Conservation (phyloP, 2,797 vertebrate species). For the Podargus strigoides region DNA sequence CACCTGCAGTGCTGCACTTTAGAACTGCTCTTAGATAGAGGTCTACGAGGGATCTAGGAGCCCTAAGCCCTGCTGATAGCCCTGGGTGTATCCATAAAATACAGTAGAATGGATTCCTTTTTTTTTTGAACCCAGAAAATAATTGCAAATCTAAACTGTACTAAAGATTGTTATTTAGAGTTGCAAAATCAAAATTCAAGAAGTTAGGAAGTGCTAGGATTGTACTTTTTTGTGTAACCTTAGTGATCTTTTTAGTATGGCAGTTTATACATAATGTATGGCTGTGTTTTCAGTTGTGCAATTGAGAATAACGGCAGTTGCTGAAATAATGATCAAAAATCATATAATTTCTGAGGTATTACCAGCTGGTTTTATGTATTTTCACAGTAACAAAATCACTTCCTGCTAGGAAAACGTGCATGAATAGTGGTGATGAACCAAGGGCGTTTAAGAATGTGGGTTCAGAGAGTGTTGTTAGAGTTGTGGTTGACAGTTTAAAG, state of each 20-base stretch:
- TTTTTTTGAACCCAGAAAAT: not conserved
- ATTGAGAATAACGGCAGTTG: not conserved
- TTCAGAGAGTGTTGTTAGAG: not conserved
- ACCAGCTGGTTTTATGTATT: not conserved
- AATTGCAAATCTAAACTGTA: not conserved
- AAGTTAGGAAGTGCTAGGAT: not conserved
- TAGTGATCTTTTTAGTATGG: not conserved
- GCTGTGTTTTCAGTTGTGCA: not conserved
- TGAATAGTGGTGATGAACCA: not conserved
- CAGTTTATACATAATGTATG: rapidly evolving
- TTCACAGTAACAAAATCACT: not conserved
- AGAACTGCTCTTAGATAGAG: not conserved
- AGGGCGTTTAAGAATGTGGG: not conserved
- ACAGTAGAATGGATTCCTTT: not conserved
- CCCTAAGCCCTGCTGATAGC: not conserved
- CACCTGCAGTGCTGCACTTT: not conserved
- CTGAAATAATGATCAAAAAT: not conserved
- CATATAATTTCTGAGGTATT: not conserved
- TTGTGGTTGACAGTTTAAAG: not conserved
- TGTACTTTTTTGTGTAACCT: not conserved
- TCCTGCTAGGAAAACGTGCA: not conserved
- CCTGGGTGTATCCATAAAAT: not conserved
- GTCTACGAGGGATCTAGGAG: not conserved
- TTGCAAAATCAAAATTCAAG: not conserved
- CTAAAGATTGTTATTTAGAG: not conserved